Percentiles rank a stretch among this genome's conserved stretches.
Conservation (phyloP, 2,888 invertebrate species). For the Listrodromus nycthemerus region DNA sequence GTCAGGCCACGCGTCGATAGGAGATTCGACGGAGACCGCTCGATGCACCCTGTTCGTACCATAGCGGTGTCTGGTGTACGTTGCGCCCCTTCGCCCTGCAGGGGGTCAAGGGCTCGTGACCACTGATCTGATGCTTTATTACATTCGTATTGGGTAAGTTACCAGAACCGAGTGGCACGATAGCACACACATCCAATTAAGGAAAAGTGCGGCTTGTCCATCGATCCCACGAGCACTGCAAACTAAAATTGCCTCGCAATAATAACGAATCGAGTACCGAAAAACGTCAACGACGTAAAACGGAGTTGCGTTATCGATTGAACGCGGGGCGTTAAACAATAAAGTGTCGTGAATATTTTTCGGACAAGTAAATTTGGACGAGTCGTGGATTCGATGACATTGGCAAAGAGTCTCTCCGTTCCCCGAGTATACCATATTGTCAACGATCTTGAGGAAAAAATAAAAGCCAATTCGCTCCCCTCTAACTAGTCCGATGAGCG, state of each 20-base stretch:
- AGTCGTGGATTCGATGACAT: background rate
- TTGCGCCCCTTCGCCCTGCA: conserved; percentile 19
- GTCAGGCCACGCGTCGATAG: conserved; percentile 73
- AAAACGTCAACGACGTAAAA: too few relatives aligned
- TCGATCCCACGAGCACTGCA: conserved; percentile 36
- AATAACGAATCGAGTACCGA: conserved; percentile 15
- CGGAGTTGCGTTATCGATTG: too few relatives aligned
- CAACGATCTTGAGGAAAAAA: conserved; percentile 10
- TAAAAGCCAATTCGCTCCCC: conserved; percentile 52
- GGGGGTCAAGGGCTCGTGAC: conserved; percentile 70
- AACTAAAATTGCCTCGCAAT: conserved; percentile 39
- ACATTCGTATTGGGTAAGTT: conserved; percentile 67
- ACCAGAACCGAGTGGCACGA: conserved; percentile 59
- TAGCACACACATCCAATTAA: conserved; percentile 66
- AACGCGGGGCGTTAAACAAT: too few relatives aligned
- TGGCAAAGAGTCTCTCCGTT: background rate
- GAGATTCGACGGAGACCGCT: conserved; percentile 52
- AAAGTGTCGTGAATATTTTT: too few relatives aligned
- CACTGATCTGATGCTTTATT: conserved; percentile 69
- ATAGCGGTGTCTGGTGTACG: conserved; percentile 51
- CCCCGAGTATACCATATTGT: background rate
- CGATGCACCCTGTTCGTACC: conserved; percentile 27
- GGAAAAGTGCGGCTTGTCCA: conserved; percentile 45
- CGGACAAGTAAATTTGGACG: background rate
- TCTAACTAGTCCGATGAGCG: conserved; percentile 9